Evolutionary conservation across 2,888 invertebrate species (phyloP).

Genomic region (Spodoptera littoralis): DNA sequence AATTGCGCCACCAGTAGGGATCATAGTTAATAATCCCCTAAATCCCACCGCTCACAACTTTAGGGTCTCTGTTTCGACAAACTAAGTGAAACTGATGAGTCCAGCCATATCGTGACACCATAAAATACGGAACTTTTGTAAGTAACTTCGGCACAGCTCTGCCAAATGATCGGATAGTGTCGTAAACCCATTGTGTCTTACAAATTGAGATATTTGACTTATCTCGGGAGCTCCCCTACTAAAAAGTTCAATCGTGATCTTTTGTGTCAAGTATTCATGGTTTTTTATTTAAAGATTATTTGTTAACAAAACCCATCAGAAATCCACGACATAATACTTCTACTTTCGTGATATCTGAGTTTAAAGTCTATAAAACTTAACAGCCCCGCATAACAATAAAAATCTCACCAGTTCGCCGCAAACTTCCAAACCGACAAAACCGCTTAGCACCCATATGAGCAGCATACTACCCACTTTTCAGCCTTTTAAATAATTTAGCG

Average conservation of each 20-base stretch:
- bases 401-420: conserved; percentile 32
- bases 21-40: conserved; percentile 46
- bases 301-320: no score
- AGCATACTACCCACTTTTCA: conserved; percentile 50
- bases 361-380: conserved; percentile 34
- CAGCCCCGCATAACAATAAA: conserved; percentile 33
- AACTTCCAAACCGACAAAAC: conserved; percentile 33
- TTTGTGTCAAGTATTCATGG: not conserved
- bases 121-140: conserved; percentile 49
- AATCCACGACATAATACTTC: conserved; percentile 1
- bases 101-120: conserved; percentile 27
- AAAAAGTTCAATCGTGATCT: conserved; percentile 37
- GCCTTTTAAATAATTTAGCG: conserved; percentile 68
- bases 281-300: no score
- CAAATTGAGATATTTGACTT: conserved; percentile 29
- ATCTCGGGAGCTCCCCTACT: conserved; percentile 26
- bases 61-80: conserved; percentile 26
- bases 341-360: conserved; percentile 20
- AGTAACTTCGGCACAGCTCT: conserved; percentile 34
- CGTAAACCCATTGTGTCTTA: conserved; percentile 38
- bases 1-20: conserved; percentile 22
- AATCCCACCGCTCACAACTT: conserved; percentile 48
- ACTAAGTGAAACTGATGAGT: conserved; percentile 53
- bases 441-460: conserved; percentile 33
- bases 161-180: conserved; percentile 37